These are phyloP conservation scores for Teinopalpus imperialis DNA, from an alignment of 2,888 invertebrate genomes.

Conservation along the genomic window DNA sequence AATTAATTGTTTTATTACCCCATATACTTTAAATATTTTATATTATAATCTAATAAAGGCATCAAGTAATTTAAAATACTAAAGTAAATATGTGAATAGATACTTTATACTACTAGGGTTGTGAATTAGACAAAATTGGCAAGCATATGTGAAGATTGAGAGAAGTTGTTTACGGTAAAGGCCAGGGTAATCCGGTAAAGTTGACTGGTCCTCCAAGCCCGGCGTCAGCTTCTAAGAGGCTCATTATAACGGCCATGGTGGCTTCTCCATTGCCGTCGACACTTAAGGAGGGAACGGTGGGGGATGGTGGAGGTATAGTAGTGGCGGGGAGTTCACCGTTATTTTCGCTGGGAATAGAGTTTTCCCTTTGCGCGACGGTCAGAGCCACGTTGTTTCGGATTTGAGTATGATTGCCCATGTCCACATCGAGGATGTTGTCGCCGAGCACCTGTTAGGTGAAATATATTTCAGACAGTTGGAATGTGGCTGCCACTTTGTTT, in stretches of 20 bases:
- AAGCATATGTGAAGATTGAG: too few species aligned
- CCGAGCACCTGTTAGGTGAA: constrained; percentile 43
- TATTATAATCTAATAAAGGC: too few species aligned
- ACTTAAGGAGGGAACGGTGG: constrained; percentile 49
- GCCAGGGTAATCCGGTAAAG: constrained; percentile 93
- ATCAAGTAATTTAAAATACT: too few species aligned
- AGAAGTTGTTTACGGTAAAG: constrained; percentile 82
- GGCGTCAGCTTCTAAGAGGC: constrained; percentile 93
- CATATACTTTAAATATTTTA: too few species aligned
- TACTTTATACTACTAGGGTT: too few species aligned
- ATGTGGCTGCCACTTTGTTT: too few species aligned
- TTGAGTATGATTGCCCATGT: constrained; percentile 36
- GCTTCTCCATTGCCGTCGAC: constrained; percentile 93
- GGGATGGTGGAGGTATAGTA: constrained; percentile 42
- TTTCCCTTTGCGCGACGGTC: constrained; percentile 42
- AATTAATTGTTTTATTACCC: too few species aligned
- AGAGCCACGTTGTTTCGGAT: constrained; percentile 64
- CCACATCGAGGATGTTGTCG: constrained; percentile 52
- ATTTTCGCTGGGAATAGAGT: constrained; percentile 34
- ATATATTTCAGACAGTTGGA: too few species aligned
- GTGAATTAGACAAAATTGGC: too few species aligned
- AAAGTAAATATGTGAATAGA: too few species aligned
- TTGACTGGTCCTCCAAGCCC: constrained; percentile 94
- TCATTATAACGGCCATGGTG: constrained; percentile 96
- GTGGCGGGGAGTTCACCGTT: constrained; percentile 48